A percentile compares a stretch with the other conserved stretches of the same genome.
phyloP scores from a whole-genome alignment of 2,888 invertebrate genomes.

The Drosophila neonasuta region DNA sequence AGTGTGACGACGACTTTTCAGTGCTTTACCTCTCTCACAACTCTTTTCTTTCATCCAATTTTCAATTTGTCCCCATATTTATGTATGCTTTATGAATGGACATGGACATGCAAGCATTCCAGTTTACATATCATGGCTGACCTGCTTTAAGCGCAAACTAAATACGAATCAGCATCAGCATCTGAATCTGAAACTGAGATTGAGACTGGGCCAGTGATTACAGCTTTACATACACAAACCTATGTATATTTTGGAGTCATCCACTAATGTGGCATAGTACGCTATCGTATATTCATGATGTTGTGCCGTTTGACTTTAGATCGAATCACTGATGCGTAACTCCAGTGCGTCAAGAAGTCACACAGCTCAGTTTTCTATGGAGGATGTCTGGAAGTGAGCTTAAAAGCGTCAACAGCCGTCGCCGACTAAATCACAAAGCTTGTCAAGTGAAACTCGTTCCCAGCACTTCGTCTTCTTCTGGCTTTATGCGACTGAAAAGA shows the following conservation, averaged over 20 bases:
- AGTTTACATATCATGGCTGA: slow-evolving; percentile 35
- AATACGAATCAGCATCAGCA: not conserved
- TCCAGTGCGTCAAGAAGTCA: slow-evolving; percentile 16
- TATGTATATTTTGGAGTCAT: not conserved
- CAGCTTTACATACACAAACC: not conserved
- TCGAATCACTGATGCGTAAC: slow-evolving; percentile 24
- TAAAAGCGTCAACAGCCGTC: slow-evolving; percentile 19
- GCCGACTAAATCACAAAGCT: slow-evolving; percentile 24
- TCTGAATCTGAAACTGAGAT: not conserved
- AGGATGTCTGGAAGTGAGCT: slow-evolving; percentile 29
- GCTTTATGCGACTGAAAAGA: slow-evolving; percentile 27
- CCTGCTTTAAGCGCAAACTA: slow-evolving; percentile 36
- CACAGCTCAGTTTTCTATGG: not conserved
- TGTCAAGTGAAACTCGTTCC: slow-evolving; percentile 21
- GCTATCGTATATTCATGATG: slow-evolving; percentile 6
- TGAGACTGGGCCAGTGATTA: slow-evolving; percentile 15
- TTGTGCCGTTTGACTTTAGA: slow-evolving; percentile 8
- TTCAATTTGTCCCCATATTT: slow-evolving; percentile 50
- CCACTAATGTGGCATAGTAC: slow-evolving; percentile 18
- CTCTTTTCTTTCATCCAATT: slow-evolving; percentile 32
- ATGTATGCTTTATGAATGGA: slow-evolving; percentile 33
- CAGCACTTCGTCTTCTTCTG: not conserved
- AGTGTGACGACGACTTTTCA: slow-evolving; percentile 8
- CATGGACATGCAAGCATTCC: not conserved
- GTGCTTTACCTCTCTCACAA: not conserved